Conservation (phyloP, 2,113 vertebrate genomes). For the Daubentonia madagascariensis region DNA sequence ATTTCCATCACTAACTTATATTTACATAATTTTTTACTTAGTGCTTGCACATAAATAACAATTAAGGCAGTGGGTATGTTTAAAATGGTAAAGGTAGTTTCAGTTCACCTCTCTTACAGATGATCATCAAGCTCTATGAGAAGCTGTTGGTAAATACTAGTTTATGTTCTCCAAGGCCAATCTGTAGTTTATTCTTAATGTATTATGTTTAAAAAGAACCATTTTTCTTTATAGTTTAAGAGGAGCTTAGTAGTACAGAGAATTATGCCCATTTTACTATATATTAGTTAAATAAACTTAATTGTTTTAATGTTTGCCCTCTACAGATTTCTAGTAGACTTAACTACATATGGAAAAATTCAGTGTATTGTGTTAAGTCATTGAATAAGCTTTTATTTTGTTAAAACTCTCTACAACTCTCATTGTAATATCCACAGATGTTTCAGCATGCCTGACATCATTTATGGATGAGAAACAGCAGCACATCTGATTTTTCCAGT, state of each 20-base stretch:
- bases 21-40: background rate
- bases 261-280: background rate
- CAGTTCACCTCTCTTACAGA: background rate
- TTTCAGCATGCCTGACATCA: background rate
- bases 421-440: conserved; percentile 37
- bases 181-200: background rate
- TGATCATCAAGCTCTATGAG: rapidly evolving
- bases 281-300: conserved; percentile 33
- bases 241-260: background rate
- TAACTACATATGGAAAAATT: background rate
- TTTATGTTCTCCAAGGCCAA: background rate
- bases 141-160: background rate
- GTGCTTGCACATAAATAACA: background rate
- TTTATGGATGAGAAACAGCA: conserved; percentile 14
- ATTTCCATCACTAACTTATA: background rate
- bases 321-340: background rate
- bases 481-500: background rate
- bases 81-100: background rate
- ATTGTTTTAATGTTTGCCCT: background rate
- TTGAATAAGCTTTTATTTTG: background rate
- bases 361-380: background rate
- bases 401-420: background rate
- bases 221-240: background rate
- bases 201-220: background rate
- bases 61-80: background rate